Conservation (phyloP, 1,140 invertebrate species). For the Batillaria attramentaria region DNA sequence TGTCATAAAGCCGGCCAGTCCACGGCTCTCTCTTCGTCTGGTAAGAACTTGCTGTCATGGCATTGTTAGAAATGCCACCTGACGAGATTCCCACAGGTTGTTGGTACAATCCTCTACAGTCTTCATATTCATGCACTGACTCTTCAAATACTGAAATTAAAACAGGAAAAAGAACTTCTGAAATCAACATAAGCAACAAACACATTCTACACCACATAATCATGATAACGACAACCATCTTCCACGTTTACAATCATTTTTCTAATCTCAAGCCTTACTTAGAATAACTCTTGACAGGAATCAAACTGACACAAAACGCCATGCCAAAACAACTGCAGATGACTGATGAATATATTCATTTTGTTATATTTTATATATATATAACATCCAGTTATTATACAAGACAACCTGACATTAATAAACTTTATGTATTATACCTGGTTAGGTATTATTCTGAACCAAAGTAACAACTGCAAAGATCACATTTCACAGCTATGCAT, state of each 20-base stretch:
- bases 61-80: conserved; percentile 55
- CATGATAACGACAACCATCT: too few species aligned
- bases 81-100: conserved; percentile 54
- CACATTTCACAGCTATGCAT: too few species aligned
- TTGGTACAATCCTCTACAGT: conserved; percentile 50
- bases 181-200: not conserved
- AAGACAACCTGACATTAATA: too few species aligned
- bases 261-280: too few species aligned
- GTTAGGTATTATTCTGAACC: too few species aligned
- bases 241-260: too few species aligned
- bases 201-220: not conserved
- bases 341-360: not conserved
- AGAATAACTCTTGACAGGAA: not conserved
- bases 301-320: too few species aligned
- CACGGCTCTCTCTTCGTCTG: conserved; percentile 46
- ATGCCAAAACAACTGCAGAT: too few species aligned
- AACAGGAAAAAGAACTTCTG: not conserved
- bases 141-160: conserved; percentile 30
- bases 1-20: conserved; percentile 43
- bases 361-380: not conserved
- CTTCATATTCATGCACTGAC: conserved; percentile 47
- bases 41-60: conserved; percentile 52
- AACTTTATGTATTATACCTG: too few species aligned
- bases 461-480: too few species aligned
- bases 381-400: not conserved